These are phyloP conservation scores for Echeneis naucrates DNA, from an alignment of 2,797 vertebrate genomes.

Conservation along the genomic window DNA sequence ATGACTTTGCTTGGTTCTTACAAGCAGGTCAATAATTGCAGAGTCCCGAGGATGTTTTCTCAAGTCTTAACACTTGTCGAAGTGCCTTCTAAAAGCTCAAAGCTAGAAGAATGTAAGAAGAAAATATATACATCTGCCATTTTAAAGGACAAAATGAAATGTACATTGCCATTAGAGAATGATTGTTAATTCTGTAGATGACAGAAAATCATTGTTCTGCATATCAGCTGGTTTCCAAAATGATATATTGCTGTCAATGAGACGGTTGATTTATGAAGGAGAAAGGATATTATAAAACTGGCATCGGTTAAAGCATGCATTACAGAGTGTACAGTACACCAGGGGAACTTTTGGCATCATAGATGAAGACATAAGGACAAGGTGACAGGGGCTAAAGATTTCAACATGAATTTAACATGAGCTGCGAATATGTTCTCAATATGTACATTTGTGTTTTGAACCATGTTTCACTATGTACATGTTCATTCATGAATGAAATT, in stretches of 20 bases:
- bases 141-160: neutral
- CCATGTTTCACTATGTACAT: neutral
- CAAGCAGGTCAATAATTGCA: neutral
- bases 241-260: neutral
- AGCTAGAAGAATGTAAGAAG: neutral
- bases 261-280: neutral
- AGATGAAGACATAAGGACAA: constrained; percentile 9
- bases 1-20: neutral
- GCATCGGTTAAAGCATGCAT: neutral
- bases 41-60: neutral
- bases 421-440: neutral
- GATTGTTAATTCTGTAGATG: neutral
- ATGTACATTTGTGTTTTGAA: neutral
- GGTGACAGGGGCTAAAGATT: constrained; percentile 8
- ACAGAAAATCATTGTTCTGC: neutral
- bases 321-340: neutral
- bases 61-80: neutral
- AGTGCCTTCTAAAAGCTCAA: neutral
- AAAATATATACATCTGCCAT: neutral
- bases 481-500: constrained; percentile 20
- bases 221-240: neutral
- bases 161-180: neutral
- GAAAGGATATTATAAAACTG: neutral
- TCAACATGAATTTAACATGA: constrained; percentile 1
- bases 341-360: neutral